Evolutionary conservation across 2,888 invertebrate species (phyloP).

Genomic region (Pherbina coryleti): DNA sequence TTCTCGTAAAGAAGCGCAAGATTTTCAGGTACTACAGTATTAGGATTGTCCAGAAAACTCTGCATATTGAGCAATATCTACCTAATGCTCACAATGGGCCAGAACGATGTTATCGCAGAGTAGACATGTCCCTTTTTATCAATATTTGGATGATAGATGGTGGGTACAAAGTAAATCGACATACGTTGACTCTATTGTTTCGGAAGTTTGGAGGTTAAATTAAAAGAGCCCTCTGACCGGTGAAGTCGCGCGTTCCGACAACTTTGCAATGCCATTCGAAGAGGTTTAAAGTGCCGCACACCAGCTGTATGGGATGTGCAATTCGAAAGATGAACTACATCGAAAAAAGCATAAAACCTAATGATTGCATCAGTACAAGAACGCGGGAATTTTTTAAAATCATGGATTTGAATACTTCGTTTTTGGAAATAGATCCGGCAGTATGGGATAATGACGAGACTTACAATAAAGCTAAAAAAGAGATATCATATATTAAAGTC

Average conservation of each 20-base stretch:
- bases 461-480: no score
- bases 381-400: no score
- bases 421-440: no score
- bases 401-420: no score
- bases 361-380: no score
- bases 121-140: slow-evolving; percentile 19
- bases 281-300: slow-evolving; percentile 41
- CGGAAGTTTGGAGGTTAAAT: slow-evolving; percentile 34
- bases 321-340: no score
- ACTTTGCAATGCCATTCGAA: slow-evolving; percentile 36
- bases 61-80: slow-evolving; percentile 41
- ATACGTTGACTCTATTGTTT: neutral
- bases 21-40: slow-evolving; percentile 29
- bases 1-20: neutral
- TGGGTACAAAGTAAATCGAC: neutral
- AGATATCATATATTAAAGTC: no score
- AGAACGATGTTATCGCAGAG: slow-evolving; percentile 5
- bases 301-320: slow-evolving; percentile 22
- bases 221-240: slow-evolving; percentile 19
- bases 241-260: slow-evolving; percentile 35
- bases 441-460: no score
- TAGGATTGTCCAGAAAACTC: slow-evolving; percentile 42
- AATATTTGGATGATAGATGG: slow-evolving; percentile 47
- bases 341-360: no score
- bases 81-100: slow-evolving; percentile 38